Evolutionary conservation across 2,113 vertebrate genomes (phyloP).

Genomic region (Rhynchomys soricoides): DNA sequence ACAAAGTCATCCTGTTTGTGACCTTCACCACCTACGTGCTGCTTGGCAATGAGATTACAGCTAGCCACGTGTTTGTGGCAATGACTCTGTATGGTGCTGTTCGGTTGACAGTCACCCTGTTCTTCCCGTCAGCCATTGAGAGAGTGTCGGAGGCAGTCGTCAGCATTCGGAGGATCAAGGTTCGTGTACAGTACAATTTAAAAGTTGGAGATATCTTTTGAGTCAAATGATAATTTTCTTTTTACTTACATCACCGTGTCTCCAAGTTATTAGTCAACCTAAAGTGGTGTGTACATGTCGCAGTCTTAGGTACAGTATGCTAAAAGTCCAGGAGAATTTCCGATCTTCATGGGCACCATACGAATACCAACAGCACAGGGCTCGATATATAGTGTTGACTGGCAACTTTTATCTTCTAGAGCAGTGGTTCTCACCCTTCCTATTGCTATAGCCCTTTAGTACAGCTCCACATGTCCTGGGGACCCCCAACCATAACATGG

Average conservation of each 20-base stretch:
- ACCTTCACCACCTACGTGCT: slow-evolving; percentile 93
- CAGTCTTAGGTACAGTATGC: neutral
- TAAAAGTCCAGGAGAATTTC: accelerated
- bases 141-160: slow-evolving; percentile 91
- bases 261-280: neutral
- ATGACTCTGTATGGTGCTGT: slow-evolving; percentile 93
- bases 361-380: neutral
- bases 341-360: neutral
- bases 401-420: neutral
- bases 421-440: neutral
- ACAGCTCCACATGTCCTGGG: neutral
- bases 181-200: slow-evolving; percentile 72
- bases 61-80: slow-evolving; percentile 93
- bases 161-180: slow-evolving; percentile 95
- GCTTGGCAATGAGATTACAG: slow-evolving; percentile 90
- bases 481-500: neutral
- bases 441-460: neutral
- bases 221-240: neutral
- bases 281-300: accelerated
- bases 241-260: neutral
- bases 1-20: slow-evolving; percentile 95
- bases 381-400: neutral
- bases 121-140: slow-evolving; percentile 95
- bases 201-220: neutral
- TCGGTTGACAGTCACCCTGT: slow-evolving; percentile 94